Base-by-base conservation (phyloP, 2,797 vertebrate genomes). In the Heterohyrax brucei region DNA sequence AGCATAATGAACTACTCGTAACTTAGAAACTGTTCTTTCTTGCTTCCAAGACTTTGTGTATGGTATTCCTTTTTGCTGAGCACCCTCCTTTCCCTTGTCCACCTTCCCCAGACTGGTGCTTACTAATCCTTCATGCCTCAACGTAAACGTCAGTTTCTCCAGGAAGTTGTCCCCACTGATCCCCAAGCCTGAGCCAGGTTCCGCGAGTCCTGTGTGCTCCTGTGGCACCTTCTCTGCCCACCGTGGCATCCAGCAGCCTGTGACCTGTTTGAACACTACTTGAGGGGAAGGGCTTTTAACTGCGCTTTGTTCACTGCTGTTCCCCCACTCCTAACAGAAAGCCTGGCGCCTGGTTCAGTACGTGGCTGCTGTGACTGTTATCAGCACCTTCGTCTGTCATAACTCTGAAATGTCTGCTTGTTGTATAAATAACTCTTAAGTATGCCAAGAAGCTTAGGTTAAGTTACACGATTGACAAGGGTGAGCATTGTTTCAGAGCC, bases 401-500 rank as follows among this genome's bases (percentile, higher is more conserved):
- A 70, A 96, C 96, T 95, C 92, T 96, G 97, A 1, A 80, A 94
- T 96, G 94, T 95, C 97, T 72, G 61, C 86, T 96, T 44, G 88
- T 96, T 98, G 97, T 98, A 91, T 97, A 95, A 98, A 97, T 82
- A 94, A 50, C 96, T 96, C 81, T 9, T 91, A 64, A 97, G 96
- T 59, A 87, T 97, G 97, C 97, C 98, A 98, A 24, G 68, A 89
- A 95, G 97, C 97, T 96, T 97, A 91, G 96, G 94, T 86, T 95
- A 94, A 53, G 80, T 97, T 95, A 97, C 87, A 96, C 97, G 97
- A 96, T 89, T 76, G 84, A 96, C 97, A 96, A 94, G 97, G 98
- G 72, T 91, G 68, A 53, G 18, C 78, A 91, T 96, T 98, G 96
- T 97, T 96, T 96, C 79, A 91, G 92, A 95, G 97, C 95, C 96